Evolutionary conservation across 2,888 invertebrate genomes (phyloP), one percentile per base, ranked within the genome.

Genomic region (Caradrina kadenii): DNA sequence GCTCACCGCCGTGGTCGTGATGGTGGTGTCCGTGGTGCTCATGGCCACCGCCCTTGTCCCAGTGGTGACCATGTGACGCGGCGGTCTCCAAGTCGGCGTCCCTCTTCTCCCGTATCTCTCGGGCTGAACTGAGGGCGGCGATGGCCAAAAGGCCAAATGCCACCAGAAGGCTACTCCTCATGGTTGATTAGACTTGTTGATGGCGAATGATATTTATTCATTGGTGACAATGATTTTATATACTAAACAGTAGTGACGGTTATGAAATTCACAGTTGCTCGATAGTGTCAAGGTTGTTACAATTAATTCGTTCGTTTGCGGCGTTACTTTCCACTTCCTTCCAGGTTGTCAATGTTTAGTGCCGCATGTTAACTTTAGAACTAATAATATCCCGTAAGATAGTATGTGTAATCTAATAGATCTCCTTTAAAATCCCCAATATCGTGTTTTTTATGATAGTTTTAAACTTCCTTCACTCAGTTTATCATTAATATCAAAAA

Each of bases 11-110:
- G 77, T 97, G 96, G 39, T 96, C 96, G 66, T 96, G 95, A 86
- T 96, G 96, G 77, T 97, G 96, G 75, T 96, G 97, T 0, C 94
- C 95, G 82, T 97, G 96, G 78, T 96, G 96, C 79, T 97, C 96
- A 74, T 96, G 96, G 7, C 97, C 97, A 45, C 86, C 85, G 13
- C 86, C 86, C 61, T 86, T 86, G 63, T 85, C 92, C 89, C 90
- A 89, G 45, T 91, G 83, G 26, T 79, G 79, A 7, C 83, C 83
- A 73, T 87, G 83, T 22, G 90, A 89, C 15, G 96, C 96, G 0
- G 96, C 96, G 1, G 92, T 83, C 68, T 95, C 96, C 50, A 96
- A 90, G 82, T 96, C 96, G 21, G 92, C 93, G 66, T 91, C 93
- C 35, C 94, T 88, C 84, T 93, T 93, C 79, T 93, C 90, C 81